Conservation (phyloP, 2,797 vertebrate genomes). For the Coluber constrictor region DNA sequence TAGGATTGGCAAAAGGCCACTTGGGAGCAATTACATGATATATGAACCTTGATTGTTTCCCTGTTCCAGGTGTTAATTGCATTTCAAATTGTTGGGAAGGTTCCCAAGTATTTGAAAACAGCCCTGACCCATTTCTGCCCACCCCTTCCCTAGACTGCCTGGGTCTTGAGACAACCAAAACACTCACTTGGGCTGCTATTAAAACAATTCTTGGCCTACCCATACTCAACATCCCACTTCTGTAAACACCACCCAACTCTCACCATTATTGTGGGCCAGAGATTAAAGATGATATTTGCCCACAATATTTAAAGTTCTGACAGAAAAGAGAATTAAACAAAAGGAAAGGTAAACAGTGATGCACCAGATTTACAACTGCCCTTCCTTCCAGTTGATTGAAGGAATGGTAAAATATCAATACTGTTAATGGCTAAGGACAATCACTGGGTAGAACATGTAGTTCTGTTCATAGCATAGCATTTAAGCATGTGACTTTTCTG, state of each 20-base stretch:
- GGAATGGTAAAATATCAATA: background rate
- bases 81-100: background rate
- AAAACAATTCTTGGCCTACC: background rate
- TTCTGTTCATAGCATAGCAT: background rate
- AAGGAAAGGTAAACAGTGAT: background rate
- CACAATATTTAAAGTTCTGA: background rate
- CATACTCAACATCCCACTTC: background rate
- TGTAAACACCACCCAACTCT: background rate
- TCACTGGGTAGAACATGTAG: background rate
- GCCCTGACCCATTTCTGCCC: background rate
- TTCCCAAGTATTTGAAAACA: background rate
- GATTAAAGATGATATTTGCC: background rate
- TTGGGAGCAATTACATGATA: background rate
- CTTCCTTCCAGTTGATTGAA: background rate
- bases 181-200: background rate
- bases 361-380: background rate
- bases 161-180: background rate
- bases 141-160: background rate
- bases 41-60: background rate
- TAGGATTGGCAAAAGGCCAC: background rate
- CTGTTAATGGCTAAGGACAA: background rate
- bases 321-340: background rate
- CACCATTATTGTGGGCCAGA: background rate
- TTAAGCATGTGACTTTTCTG: background rate
- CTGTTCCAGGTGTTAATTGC: background rate